A percentile compares a stretch with the other conserved stretches of the same genome.
These are phyloP conservation scores for Microtus montanus DNA, from an alignment of 2,113 vertebrate genomes.

Conservation along the genomic window DNA sequence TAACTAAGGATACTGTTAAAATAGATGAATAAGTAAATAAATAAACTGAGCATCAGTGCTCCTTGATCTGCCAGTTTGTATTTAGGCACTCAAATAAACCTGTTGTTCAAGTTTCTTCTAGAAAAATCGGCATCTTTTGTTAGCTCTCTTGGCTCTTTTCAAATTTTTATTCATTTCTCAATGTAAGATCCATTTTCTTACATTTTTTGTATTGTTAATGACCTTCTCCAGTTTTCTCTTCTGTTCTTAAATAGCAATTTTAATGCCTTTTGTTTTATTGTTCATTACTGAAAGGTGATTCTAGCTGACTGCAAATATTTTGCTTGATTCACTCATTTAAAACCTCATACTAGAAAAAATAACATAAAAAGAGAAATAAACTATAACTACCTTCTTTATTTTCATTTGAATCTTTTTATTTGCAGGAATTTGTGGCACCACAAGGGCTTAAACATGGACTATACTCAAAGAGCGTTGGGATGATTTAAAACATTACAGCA, in stretches of 20 bases:
- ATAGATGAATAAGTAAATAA: background rate
- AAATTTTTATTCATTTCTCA: constrained; percentile 8
- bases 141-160: background rate
- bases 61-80: background rate
- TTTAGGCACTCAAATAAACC: background rate
- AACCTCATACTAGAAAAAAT: constrained; percentile 28
- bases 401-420: constrained; percentile 27
- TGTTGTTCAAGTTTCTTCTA: background rate
- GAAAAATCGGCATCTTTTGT: background rate
- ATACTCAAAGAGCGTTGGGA: background rate
- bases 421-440: background rate
- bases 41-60: background rate
- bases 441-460: background rate
- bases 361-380: constrained; percentile 44
- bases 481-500: background rate
- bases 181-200: constrained; percentile 8
- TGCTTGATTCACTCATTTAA: constrained; percentile 52
- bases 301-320: constrained; percentile 37
- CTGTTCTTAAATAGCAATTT: constrained; percentile 63
- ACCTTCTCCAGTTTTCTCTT: constrained; percentile 26
- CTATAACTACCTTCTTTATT: background rate
- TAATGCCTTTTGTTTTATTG: constrained; percentile 45
- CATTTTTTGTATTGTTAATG: background rate
- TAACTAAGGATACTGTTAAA: background rate
- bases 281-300: constrained; percentile 52